Conservation (phyloP, 2,888 invertebrate genomes). For the Tetrapedia diversipes region DNA sequence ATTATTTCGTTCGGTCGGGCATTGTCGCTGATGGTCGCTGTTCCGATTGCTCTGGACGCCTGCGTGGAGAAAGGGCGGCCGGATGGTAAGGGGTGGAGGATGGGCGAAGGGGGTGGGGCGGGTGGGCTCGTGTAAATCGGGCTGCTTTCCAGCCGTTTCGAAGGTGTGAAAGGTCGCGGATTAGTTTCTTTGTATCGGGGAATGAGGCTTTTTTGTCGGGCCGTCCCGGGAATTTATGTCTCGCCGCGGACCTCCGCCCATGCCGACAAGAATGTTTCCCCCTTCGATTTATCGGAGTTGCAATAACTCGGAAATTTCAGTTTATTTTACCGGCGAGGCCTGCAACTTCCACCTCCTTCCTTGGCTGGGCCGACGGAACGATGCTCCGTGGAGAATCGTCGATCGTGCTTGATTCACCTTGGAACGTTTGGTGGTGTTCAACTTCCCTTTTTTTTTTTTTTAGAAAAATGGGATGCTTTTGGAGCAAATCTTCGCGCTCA, state of each 20-base stretch:
- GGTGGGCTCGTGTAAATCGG: slow-evolving; percentile 30
- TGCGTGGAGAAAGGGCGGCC: slow-evolving; percentile 5
- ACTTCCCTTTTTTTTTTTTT: too few relatives aligned
- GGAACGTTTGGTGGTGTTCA: too few relatives aligned
- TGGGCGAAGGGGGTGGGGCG: neutral
- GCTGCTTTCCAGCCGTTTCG: slow-evolving; percentile 29
- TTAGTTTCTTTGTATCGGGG: slow-evolving; percentile 43
- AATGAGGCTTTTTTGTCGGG: slow-evolving; percentile 22
- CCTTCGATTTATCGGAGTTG: slow-evolving; percentile 18
- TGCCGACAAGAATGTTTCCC: slow-evolving; percentile 10
- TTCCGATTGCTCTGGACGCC: slow-evolving; percentile 42
- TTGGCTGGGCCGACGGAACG: neutral
- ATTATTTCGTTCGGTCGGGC: slow-evolving; percentile 50
- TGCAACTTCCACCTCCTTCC: neutral
- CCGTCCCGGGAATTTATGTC: slow-evolving; percentile 33
- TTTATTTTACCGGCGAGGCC: slow-evolving; percentile 3
- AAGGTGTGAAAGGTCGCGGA: slow-evolving; percentile 42
- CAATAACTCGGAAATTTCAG: slow-evolving; percentile 21
- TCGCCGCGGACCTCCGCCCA: neutral
- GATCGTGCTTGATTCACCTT: neutral
- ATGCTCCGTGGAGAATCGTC: neutral
- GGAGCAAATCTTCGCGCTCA: too few relatives aligned
- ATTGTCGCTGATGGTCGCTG: slow-evolving; percentile 40
- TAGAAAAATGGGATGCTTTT: too few relatives aligned
- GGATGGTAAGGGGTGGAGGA: neutral